A percentile compares a stretch with the other conserved stretches of the same genome.
Evolutionary conservation across 2,888 invertebrate genomes (phyloP).

Genomic region (Scrobipalpa atriplicella): DNA sequence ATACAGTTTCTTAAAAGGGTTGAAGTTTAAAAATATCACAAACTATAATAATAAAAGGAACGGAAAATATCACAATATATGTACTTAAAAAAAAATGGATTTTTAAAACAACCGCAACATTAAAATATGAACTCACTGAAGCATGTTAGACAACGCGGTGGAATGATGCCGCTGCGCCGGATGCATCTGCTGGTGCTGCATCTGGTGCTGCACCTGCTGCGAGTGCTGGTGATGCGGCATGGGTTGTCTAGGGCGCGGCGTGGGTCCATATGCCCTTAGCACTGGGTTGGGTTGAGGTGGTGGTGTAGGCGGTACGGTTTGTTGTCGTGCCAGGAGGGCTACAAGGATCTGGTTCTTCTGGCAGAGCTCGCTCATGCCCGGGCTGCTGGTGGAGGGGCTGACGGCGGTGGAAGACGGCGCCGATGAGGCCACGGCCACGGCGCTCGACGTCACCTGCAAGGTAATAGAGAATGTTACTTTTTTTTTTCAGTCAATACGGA

Average conservation of each 20-base stretch:
- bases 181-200: slow-evolving; percentile 33
- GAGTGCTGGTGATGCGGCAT: slow-evolving; percentile 54
- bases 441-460: slow-evolving; percentile 72
- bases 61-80: no score
- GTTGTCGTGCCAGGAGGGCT: slow-evolving; percentile 89
- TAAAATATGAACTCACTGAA: slow-evolving; percentile 37
- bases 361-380: slow-evolving; percentile 86
- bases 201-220: slow-evolving; percentile 38
- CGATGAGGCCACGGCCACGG: slow-evolving; percentile 77
- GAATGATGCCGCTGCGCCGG: slow-evolving; percentile 43
- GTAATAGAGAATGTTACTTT: no score
- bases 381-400: slow-evolving; percentile 57
- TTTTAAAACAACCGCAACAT: no score
- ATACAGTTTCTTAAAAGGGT: no score
- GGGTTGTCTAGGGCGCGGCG: slow-evolving; percentile 49
- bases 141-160: slow-evolving; percentile 60
- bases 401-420: slow-evolving; percentile 61
- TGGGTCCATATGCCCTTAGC: slow-evolving; percentile 59
- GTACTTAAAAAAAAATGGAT: no score
- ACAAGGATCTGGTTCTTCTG: slow-evolving; percentile 94
- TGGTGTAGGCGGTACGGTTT: slow-evolving; percentile 85
- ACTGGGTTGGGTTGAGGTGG: slow-evolving; percentile 88
- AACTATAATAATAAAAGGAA: no score
- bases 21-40: no score
- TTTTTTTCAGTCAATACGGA: no score